Base-by-base conservation (phyloP, 2,888 invertebrate genomes). In the Scaeva pyrastri region DNA sequence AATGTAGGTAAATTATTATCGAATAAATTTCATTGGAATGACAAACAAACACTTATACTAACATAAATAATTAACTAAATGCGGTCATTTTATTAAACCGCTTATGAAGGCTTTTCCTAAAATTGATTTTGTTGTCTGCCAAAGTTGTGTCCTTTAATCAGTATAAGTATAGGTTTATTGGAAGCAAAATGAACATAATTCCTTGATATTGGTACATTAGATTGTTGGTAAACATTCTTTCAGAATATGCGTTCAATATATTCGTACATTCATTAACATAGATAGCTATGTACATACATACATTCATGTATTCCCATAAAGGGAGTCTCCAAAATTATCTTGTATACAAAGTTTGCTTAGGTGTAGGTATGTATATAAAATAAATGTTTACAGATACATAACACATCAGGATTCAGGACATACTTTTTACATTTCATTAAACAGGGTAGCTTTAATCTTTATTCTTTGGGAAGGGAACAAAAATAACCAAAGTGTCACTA, bases 31-130 rank as follows among this genome's bases (percentile, higher is more conserved):
- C 14, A 36, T 12, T 11, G 16, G 11, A 11, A 56, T 19, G 56
- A 56, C 31, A 56, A n/a, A 31, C 62, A 1, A 26, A 2, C 62
- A 23, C 43, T 43, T 23, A 21, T 31, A 8, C 0, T 39, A 23
- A 4, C 26, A 21, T 43, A 62, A 43, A 43, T 43, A 62, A 62
- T 62, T 26, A 62, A 43, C 14, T 62, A 62, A 62, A 23, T 62
- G 62, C 43, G 62, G 23, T 43, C 62, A 16, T 62, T 62, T 62
- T 43, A 36, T 14, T 62, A 62, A 43, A 16, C 43, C 23, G 62
- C 62, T 62, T 62, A 23, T 43, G n/a, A 26, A 43, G 16, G 62
- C 43, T 45, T 62, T 62, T 26, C 16, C 43, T 43, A 1, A 62
- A 62, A 62, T 62, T 62, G 62, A 62, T 62, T 62, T 45, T 26